A percentile compares a stretch with the other conserved stretches of the same genome.
Evolutionary conservation across 2,797 vertebrate genomes (phyloP).

Genomic region (Anguilla anguilla): DNA sequence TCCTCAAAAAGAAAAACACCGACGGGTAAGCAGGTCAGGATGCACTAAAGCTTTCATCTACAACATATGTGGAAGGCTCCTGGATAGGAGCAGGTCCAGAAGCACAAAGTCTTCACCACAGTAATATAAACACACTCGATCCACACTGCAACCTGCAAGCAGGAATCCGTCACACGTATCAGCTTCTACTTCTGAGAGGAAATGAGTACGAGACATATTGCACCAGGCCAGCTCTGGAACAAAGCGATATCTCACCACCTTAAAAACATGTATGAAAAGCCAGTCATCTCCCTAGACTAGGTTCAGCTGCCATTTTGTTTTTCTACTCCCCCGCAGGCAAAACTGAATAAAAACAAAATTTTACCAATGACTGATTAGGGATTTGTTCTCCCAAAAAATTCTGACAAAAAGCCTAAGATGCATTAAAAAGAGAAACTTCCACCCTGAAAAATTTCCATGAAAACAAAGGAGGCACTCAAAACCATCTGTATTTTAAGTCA

Average conservation of each 20-base stretch:
- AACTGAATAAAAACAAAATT: not conserved
- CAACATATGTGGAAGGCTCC: not conserved
- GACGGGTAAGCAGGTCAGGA: not conserved
- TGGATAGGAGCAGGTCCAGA: not conserved
- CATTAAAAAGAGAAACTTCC: not conserved
- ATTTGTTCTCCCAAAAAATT: not conserved
- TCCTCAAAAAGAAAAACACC: not conserved
- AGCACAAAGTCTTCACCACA: not conserved
- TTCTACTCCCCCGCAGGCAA: too few relatives aligned
- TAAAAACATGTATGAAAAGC: not conserved
- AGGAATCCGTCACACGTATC: conserved; percentile 38
- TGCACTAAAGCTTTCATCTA: conserved; percentile 6
- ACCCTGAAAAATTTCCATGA: not conserved
- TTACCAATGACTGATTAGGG: not conserved
- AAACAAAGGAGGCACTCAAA: not conserved
- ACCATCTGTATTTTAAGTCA: not conserved
- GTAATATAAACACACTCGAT: conserved; percentile 33
- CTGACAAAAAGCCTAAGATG: not conserved
- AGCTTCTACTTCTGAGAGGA: not conserved
- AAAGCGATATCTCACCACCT: not conserved
- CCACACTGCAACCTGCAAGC: conserved; percentile 11
- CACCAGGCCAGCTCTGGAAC: not conserved
- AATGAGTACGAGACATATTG: not conserved
- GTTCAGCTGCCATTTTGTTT: conserved; percentile 1
- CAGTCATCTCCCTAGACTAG: not conserved